Evolutionary conservation across 2,888 invertebrate genomes (phyloP).

Genomic region (Caenorhabditis angaria): DNA sequence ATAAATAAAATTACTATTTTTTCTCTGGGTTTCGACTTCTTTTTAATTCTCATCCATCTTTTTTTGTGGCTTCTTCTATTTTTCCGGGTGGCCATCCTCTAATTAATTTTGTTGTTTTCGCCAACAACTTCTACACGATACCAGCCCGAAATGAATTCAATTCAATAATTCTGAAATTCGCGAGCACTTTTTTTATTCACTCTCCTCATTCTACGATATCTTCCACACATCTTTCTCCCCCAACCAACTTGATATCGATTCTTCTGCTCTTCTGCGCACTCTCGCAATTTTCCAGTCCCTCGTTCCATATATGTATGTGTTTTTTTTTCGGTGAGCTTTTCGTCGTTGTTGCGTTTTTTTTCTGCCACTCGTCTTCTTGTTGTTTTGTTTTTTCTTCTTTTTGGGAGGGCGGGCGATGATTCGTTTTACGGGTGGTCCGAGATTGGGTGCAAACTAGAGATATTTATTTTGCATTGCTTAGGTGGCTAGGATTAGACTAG

Average conservation of each 20-base stretch:
- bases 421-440: no score
- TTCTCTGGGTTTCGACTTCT: background rate
- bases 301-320: background rate
- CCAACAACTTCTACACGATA: background rate
- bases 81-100: no score
- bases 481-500: no score
- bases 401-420: no score
- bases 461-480: no score
- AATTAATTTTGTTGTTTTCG: background rate
- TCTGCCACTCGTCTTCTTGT: background rate
- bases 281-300: conserved; percentile 1
- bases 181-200: conserved; percentile 1
- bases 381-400: background rate
- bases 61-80: no score
- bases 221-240: conserved; percentile 8
- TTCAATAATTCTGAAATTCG: conserved; percentile 2
- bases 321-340: background rate
- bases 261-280: conserved; percentile 9
- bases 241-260: conserved; percentile 12
- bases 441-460: no score
- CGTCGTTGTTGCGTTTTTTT: background rate
- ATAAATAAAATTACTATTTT: background rate
- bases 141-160: background rate
- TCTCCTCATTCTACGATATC: no score
- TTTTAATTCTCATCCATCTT: background rate